Evolutionary conservation across 2,113 vertebrate species (phyloP), one percentile per base, ranked within the genome.

Genomic region (Nanorana parkeri): DNA sequence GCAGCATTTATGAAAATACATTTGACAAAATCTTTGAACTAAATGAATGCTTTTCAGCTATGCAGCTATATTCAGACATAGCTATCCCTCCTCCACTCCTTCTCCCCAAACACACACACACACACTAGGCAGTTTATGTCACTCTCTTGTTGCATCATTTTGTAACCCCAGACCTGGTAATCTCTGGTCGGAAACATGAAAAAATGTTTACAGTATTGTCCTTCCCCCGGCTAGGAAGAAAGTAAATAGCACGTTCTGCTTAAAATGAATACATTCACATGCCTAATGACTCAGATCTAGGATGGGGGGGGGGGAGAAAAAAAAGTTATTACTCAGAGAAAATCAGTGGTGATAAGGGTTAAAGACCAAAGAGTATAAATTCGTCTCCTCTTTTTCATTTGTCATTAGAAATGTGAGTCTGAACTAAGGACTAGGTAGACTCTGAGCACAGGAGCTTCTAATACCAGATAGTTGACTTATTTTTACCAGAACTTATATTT

Each of bases 341-440:
- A 80, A 72, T 61, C 61, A 61, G 32, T 73, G 21, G 60, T 73
- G 47, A 36, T 47, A 73, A 55, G 79, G 79, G 79, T 73, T 81
- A 81, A 81, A 81, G 79, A 81, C 68, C 79, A 81, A 77, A 77
- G 58, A 81, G 79, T 81, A 81, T 81, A 81, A 81, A 81, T 73
- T 63, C 24, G 68, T 72, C 60, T 73, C 60, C 68, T 73, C 60
- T 65, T n/a, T 60, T 73, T 73, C 61, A 73, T 73, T 81, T 81
- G 68, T 36, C 79, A 81, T 81, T 81, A 81, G 68, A 73, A 72
- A 73, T 32, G 15, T 72, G 58, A 81, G 58, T 65, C 47, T 73
- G 69, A 81, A 80, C 77, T 60, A 52, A 80, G 78, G 71, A 60
- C 67, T 28, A 64, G 58, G 58, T 61, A 73, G 60, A 23, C 51